These are phyloP conservation scores for Paedocypris micromegethes DNA, from an alignment of 2,797 vertebrate species.

Conservation along the genomic window DNA sequence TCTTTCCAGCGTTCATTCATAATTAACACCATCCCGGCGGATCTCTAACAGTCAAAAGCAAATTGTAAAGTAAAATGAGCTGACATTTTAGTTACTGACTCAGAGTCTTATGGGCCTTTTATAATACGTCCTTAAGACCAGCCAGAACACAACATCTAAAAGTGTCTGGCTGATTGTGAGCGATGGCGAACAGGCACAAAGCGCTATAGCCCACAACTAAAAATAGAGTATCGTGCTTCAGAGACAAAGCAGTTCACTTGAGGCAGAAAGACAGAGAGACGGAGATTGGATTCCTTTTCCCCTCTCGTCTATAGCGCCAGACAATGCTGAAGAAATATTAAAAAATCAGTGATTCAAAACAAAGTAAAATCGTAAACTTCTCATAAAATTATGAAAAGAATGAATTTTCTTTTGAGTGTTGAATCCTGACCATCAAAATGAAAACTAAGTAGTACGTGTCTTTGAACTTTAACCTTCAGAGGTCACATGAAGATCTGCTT, in stretches of 20 bases:
- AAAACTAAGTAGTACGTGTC: too few species aligned
- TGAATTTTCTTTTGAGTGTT: too few species aligned
- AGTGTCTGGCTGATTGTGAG: constrained; percentile 22
- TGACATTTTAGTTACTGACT: constrained; percentile 15
- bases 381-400: not conserved
- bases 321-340: not conserved
- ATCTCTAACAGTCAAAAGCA: not conserved
- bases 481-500: not conserved
- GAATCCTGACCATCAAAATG: too few species aligned
- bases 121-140: constrained; percentile 3
- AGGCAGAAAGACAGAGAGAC: constrained; percentile 12
- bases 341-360: not conserved
- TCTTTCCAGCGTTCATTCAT: not conserved
- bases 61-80: not conserved
- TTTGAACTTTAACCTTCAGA: too few species aligned
- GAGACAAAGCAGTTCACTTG: constrained; percentile 32
- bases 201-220: constrained; percentile 14
- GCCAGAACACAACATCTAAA: constrained; percentile 10
- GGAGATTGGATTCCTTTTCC: not conserved
- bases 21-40: not conserved
- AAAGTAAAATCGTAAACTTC: not conserved
- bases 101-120: constrained; percentile 8
- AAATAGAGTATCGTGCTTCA: constrained; percentile 31
- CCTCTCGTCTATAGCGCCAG: too few species aligned
- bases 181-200: constrained; percentile 4